These are phyloP conservation scores for Molossus molossus DNA, from an alignment of 2,797 vertebrate genomes.

Conservation along the genomic window DNA sequence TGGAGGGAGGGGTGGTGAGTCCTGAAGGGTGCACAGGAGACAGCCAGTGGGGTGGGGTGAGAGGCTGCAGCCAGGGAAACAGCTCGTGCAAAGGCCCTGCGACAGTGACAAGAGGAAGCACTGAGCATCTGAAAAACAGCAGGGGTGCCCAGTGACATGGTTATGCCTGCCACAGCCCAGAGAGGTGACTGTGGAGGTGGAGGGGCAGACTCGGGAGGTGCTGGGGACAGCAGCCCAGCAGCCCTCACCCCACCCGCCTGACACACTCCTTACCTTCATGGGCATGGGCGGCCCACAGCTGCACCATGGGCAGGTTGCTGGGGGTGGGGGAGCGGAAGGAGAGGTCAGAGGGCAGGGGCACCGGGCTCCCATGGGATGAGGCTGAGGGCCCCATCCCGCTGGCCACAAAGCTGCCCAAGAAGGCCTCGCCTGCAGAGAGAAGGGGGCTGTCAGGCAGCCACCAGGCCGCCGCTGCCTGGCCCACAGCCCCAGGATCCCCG, in stretches of 20 bases:
- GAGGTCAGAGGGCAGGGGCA: constrained; percentile 92
- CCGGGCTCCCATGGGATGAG: constrained; percentile 82
- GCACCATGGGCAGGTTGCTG: constrained; percentile 93
- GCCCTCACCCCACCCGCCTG: constrained; percentile 64
- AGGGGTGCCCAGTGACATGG: neutral
- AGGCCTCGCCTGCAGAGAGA: constrained; percentile 91
- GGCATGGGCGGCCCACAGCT: constrained; percentile 92
- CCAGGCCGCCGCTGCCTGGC: neutral
- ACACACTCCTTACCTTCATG: constrained; percentile 89
- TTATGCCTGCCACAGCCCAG: neutral
- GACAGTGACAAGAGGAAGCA: neutral
- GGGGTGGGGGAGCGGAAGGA: constrained; percentile 93
- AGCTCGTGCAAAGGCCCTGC: constrained; percentile 36
- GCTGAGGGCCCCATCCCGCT: constrained; percentile 90
- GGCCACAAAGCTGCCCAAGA: constrained; percentile 90
- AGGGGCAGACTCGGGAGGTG: neutral
- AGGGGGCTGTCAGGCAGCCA: constrained; percentile 66
- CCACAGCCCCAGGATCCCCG: fast-evolving
- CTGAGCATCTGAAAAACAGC: neutral
- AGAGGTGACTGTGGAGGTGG: neutral
- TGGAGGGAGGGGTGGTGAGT: fast-evolving
- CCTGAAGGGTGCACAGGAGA: neutral
- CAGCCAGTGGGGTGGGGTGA: neutral
- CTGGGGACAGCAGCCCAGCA: constrained; percentile 26
- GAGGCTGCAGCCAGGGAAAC: neutral